Conservation (phyloP, 1,140 invertebrate genomes). For the Pachypsylla venusta region DNA sequence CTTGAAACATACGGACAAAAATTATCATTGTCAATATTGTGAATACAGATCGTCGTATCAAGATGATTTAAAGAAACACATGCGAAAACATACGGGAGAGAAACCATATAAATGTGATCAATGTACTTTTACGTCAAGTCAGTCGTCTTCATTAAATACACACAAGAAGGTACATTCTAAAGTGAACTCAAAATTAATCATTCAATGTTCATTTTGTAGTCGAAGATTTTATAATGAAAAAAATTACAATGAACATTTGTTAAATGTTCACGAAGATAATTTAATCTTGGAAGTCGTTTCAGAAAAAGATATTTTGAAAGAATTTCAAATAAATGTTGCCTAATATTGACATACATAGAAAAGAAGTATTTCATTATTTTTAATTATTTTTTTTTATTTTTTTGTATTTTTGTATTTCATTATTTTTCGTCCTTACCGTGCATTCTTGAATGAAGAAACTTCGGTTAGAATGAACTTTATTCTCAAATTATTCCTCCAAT, state of each 20-base stretch:
- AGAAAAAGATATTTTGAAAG: too few relatives aligned
- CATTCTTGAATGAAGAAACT: too few relatives aligned
- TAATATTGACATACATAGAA: too few relatives aligned
- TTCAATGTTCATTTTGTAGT: neutral
- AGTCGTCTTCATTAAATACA: slow-evolving; percentile 41
- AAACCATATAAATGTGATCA: slow-evolving; percentile 18
- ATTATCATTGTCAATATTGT: neutral
- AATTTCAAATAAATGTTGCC: too few relatives aligned
- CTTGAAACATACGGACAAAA: neutral
- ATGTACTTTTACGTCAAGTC: slow-evolving; percentile 43
- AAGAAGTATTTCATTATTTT: too few relatives aligned
- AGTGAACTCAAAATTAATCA: slow-evolving; percentile 33
- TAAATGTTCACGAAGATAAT: neutral
- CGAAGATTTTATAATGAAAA: neutral
- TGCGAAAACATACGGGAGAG: slow-evolving; percentile 19
- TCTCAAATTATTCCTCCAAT: too few relatives aligned
- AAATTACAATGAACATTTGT: neutral
- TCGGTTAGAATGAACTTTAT: too few relatives aligned
- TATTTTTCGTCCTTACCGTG: too few relatives aligned
- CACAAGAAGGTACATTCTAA: slow-evolving; percentile 48
- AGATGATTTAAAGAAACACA: slow-evolving; percentile 14
- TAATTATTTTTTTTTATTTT: too few relatives aligned
- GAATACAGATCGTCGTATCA: neutral
- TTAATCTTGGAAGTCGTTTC: too few relatives aligned
- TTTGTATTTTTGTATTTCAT: too few relatives aligned